Evolutionary conservation across 1,140 invertebrate genomes (phyloP).

Genomic region (Drosophila sp.): DNA sequence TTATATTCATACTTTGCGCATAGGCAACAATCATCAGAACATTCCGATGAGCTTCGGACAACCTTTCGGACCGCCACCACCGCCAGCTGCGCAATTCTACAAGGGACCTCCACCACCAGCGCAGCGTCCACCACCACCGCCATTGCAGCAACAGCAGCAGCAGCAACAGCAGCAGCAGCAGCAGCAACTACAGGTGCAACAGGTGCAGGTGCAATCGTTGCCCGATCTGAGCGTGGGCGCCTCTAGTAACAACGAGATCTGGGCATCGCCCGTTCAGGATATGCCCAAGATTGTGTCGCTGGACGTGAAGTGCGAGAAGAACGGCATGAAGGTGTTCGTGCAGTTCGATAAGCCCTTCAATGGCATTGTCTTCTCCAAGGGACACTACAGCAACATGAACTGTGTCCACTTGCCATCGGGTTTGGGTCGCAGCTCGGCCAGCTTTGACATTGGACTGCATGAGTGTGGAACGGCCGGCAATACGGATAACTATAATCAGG

Average conservation of each 20-base stretch:
- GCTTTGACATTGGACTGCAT: slow-evolving; percentile 96
- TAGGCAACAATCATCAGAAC: slow-evolving; percentile 77
- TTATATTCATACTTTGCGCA: too few relatives aligned
- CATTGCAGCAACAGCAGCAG: slow-evolving; percentile 85
- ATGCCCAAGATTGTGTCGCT: slow-evolving; percentile 96
- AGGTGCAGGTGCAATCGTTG: slow-evolving; percentile 86
- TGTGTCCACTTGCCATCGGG: slow-evolving; percentile 96
- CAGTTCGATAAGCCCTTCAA: slow-evolving; percentile 97
- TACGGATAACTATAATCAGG: slow-evolving; percentile 94
- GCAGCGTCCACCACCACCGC: slow-evolving; percentile 85
- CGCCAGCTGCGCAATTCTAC: slow-evolving; percentile 86
- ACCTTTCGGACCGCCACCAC: slow-evolving; percentile 85
- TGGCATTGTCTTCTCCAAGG: slow-evolving; percentile 97
- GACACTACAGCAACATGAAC: slow-evolving; percentile 95
- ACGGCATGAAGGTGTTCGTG: slow-evolving; percentile 95
- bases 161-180: slow-evolving; percentile 86
- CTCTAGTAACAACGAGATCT: slow-evolving; percentile 89
- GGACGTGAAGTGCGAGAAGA: slow-evolving; percentile 97
- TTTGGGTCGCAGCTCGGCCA: slow-evolving; percentile 92
- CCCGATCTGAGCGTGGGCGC: slow-evolving; percentile 77
- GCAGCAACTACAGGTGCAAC: slow-evolving; percentile 86
- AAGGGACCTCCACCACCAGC: slow-evolving; percentile 89
- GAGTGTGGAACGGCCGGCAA: slow-evolving; percentile 96
- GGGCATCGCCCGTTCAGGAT: slow-evolving; percentile 92
- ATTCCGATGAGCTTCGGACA: slow-evolving; percentile 83